A percentile compares a stretch with the other conserved stretches of the same genome.
Evolutionary conservation across 2,113 vertebrate genomes (phyloP).

Genomic region (Bubalus kerabau): DNA sequence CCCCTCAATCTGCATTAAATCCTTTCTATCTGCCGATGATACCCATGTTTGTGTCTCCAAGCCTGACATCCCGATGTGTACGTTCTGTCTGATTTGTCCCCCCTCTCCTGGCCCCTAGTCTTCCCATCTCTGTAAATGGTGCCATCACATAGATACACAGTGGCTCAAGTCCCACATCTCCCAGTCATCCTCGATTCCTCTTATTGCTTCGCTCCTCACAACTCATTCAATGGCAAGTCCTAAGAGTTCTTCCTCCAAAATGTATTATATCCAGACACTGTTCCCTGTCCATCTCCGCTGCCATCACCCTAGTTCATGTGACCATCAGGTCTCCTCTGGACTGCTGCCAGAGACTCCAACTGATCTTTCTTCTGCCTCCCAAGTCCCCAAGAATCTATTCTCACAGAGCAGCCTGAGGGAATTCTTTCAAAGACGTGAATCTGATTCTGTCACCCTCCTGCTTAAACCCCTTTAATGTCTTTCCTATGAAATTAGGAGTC

Average conservation of each 20-base stretch:
- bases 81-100: neutral
- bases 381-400: neutral
- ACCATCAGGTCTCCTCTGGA: too few relatives aligned
- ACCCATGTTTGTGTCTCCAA: neutral
- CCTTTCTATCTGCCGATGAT: fast-evolving
- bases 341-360: neutral
- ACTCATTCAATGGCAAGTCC: neutral
- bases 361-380: neutral
- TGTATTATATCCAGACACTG: too few relatives aligned
- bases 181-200: neutral
- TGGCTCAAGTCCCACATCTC: neutral
- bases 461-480: neutral
- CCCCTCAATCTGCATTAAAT: neutral
- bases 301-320: neutral
- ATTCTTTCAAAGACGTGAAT: neutral
- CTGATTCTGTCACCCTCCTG: neutral
- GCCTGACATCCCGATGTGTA: neutral
- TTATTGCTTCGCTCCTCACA: neutral
- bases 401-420: neutral
- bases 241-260: neutral
- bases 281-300: neutral
- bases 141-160: neutral
- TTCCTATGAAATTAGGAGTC: neutral
- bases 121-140: neutral
- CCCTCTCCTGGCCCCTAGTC: fast-evolving